phyloP scores from a whole-genome alignment of 2,888 invertebrate genomes.

The Dione vanillae region DNA sequence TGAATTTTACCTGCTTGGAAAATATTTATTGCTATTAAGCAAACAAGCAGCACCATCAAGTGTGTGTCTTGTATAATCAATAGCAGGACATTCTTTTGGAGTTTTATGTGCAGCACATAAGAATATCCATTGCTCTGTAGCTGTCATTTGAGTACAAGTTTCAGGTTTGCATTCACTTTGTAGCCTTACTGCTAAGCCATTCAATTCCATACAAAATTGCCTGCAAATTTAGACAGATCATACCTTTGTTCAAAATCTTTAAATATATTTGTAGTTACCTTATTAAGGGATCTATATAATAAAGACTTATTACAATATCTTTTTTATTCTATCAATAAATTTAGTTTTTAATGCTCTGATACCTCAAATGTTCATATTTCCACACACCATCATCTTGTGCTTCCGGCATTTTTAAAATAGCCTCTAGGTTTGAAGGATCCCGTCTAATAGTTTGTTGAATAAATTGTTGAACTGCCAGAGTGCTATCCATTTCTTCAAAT shows the following conservation, averaged over 20 bases:
- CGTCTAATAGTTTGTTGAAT: constrained; percentile 98
- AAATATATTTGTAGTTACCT: no score
- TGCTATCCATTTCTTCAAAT: constrained; percentile 99
- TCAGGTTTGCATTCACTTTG: constrained; percentile 98
- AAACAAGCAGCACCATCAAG: constrained; percentile 99
- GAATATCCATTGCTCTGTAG: constrained; percentile 99
- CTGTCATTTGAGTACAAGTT: constrained; percentile 99
- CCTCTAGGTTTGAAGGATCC: constrained; percentile 96
- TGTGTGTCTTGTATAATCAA: constrained; percentile 99
- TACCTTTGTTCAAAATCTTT: no score
- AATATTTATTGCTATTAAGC: constrained; percentile 99
- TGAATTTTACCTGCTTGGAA: constrained; percentile 94
- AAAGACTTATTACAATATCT: no score
- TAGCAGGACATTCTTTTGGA: constrained; percentile 99
- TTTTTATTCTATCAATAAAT: no score
- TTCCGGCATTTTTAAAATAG: constrained; percentile 97
- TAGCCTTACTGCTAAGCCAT: constrained; percentile 98
- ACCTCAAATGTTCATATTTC: constrained; percentile 99
- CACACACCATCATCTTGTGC: constrained; percentile 99
- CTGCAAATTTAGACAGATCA: constrained; percentile 83
- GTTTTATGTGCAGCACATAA: constrained; percentile 99
- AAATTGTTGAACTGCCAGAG: constrained; percentile 98
- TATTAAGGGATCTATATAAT: no score
- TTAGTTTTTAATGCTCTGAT: not conserved
- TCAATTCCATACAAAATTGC: constrained; percentile 99